Conservation (phyloP, 2,797 vertebrate species). For the Hoplostethus mediterraneus region DNA sequence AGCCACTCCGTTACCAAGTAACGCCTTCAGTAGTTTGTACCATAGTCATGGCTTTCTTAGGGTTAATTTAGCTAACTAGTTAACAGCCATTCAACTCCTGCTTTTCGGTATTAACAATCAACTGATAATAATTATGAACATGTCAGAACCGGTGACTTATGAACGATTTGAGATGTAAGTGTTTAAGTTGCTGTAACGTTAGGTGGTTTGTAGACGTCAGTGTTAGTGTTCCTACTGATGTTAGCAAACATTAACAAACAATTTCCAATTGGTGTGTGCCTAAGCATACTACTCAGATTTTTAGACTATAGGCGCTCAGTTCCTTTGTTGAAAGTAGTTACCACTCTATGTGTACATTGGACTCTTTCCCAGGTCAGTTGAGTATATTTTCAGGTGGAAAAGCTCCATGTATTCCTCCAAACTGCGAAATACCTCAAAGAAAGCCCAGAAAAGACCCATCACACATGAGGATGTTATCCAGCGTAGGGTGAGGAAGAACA, state of each 20-base stretch:
- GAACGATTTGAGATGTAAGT: slow-evolving; percentile 39
- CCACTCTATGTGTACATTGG: not conserved
- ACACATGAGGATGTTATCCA: slow-evolving; percentile 11
- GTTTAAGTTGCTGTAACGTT: too few species aligned
- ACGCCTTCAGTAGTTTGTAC: not conserved
- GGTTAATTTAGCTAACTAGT: not conserved
- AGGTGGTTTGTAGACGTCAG: too few species aligned
- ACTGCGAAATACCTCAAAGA: slow-evolving; percentile 15
- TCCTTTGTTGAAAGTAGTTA: not conserved
- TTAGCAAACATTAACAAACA: too few species aligned
- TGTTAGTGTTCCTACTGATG: too few species aligned
- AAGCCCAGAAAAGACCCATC: slow-evolving; percentile 11
- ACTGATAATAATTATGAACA: not conserved
- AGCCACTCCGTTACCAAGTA: slow-evolving; percentile 22
- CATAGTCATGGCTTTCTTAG: too few species aligned
- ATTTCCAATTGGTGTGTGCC: not conserved
- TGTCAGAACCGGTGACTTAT: not conserved
- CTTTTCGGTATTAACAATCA: too few species aligned
- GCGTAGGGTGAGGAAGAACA: slow-evolving; percentile 1
- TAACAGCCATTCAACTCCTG: too few species aligned
- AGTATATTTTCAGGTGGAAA: slow-evolving; percentile 52
- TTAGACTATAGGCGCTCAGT: too few species aligned
- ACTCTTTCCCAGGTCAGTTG: slow-evolving; percentile 52
- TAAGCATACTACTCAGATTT: not conserved
- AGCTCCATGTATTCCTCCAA: slow-evolving; percentile 52